A percentile compares a stretch with the other conserved stretches of the same genome.
These are phyloP conservation scores for Brachyopa scutellaris DNA, from an alignment of 2,888 invertebrate genomes.

Conservation along the genomic window DNA sequence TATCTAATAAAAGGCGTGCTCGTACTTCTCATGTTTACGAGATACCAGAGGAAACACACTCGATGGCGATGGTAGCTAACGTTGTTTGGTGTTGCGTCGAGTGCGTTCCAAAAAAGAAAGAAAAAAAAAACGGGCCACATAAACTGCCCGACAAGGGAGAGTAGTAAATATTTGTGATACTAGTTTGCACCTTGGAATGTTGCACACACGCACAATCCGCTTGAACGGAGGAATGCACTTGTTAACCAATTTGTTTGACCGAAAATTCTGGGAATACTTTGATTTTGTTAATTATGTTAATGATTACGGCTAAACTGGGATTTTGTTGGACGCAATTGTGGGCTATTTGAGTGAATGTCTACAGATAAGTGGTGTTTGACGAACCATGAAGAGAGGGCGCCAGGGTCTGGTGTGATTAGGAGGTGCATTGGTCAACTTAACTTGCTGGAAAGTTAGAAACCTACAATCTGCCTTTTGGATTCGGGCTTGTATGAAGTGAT, in stretches of 20 bases:
- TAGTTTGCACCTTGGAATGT: constrained; percentile 54
- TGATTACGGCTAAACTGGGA: too few species aligned
- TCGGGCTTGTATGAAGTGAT: too few species aligned
- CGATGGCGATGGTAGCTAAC: neutral
- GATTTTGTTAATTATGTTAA: constrained; percentile 34
- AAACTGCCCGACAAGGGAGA: constrained; percentile 5
- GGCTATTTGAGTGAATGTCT: too few species aligned
- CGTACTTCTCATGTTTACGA: constrained; percentile 6
- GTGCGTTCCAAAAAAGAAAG: constrained; percentile 20
- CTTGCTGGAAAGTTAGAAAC: too few species aligned
- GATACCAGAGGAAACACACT: constrained; percentile 4
- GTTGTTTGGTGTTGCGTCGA: constrained; percentile 6
- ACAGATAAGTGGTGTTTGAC: too few species aligned
- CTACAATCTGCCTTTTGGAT: too few species aligned
- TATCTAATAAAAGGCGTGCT: constrained; percentile 15
- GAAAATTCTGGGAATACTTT: constrained; percentile 38
- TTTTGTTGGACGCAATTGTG: too few species aligned
- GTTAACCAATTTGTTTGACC: constrained; percentile 41
- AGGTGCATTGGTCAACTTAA: too few species aligned
- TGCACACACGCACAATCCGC: neutral
- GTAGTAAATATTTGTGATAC: constrained; percentile 57
- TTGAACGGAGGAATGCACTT: constrained; percentile 23
- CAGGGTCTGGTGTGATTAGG: too few species aligned
- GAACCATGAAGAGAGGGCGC: too few species aligned
- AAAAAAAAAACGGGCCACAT: constrained; percentile 33